Evolutionary conservation across 2,888 invertebrate genomes (phyloP).

Genomic region (Cantharis lateralis): DNA sequence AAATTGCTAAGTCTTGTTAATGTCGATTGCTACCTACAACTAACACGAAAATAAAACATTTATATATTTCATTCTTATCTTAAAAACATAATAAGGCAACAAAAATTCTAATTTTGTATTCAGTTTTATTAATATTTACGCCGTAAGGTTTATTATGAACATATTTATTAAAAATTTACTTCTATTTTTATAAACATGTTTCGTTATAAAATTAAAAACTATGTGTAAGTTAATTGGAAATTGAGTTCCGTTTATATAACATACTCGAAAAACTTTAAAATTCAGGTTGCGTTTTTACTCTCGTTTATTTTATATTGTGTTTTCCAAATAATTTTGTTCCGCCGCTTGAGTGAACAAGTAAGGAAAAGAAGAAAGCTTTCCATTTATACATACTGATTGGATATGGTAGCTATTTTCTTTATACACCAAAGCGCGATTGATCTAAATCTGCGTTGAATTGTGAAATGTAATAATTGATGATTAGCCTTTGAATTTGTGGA

Average conservation of each 20-base stretch:
- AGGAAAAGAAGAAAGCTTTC: slow-evolving; percentile 21
- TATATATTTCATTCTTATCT: not conserved
- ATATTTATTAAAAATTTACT: not conserved
- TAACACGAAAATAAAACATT: not conserved
- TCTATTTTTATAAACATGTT: not conserved
- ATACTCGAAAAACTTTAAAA: not conserved
- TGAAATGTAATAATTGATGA: slow-evolving; percentile 38
- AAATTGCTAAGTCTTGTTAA: not conserved
- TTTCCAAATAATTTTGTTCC: slow-evolving; percentile 18
- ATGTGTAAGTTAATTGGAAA: not conserved
- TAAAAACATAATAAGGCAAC: not conserved
- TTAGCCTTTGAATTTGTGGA: slow-evolving; percentile 28
- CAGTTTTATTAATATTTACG: not conserved
- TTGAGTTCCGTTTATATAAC: not conserved
- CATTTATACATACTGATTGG: slow-evolving; percentile 23
- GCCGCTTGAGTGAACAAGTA: slow-evolving; percentile 13
- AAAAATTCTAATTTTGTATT: not conserved
- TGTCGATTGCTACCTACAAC: not conserved
- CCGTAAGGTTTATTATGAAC: not conserved
- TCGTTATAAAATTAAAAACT: not conserved
- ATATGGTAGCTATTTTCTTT: slow-evolving; percentile 34
- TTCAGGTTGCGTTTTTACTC: not conserved
- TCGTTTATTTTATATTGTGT: slow-evolving; percentile 13
- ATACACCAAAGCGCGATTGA: slow-evolving; percentile 32
- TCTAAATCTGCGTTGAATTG: slow-evolving; percentile 37